Percentiles rank a stretch among this genome's conserved stretches.
These are phyloP conservation scores for Xenentodon cancila DNA, from an alignment of 2,797 vertebrate genomes.

Conservation along the genomic window DNA sequence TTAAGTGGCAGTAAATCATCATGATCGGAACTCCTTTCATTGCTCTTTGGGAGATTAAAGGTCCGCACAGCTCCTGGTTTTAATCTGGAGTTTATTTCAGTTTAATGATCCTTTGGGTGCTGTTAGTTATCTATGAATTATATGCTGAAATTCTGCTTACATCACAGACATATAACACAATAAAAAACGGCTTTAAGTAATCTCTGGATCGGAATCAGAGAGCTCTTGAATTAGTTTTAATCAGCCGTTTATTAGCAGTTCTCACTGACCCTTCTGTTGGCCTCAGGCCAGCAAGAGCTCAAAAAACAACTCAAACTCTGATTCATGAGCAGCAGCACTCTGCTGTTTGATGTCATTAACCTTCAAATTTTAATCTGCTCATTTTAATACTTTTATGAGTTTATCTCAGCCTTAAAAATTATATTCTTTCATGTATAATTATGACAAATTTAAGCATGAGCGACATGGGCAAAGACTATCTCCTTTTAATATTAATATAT, in stretches of 20 bases:
- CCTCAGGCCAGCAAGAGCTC: constrained; percentile 10
- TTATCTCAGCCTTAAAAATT: too few species aligned
- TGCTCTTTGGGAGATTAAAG: constrained; percentile 37
- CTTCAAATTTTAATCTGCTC: neutral
- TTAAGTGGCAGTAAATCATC: constrained; percentile 13
- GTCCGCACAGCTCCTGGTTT: constrained; percentile 24
- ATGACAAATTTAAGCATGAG: too few species aligned
- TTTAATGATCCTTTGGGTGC: constrained; percentile 51
- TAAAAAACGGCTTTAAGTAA: constrained; percentile 19
- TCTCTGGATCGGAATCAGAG: constrained; percentile 34
- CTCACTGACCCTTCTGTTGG: constrained; percentile 29
- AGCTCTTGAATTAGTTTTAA: constrained; percentile 27
- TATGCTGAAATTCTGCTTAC: constrained; percentile 40
- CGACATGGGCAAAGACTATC: too few species aligned
- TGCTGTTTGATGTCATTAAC: constrained; percentile 13
- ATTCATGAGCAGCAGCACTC: constrained; percentile 1
- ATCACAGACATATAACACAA: constrained; percentile 21
- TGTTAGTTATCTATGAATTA: constrained; percentile 62
- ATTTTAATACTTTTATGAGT: too few species aligned
- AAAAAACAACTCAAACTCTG: constrained; percentile 32
- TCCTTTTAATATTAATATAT: too few species aligned
- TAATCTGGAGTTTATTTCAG: constrained; percentile 61
- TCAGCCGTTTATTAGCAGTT: constrained; percentile 35
- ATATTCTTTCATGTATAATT: too few species aligned
- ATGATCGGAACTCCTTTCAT: constrained; percentile 37